Base-by-base conservation (phyloP, 2,113 vertebrate genomes). In the Aptenodytes forsteri region DNA sequence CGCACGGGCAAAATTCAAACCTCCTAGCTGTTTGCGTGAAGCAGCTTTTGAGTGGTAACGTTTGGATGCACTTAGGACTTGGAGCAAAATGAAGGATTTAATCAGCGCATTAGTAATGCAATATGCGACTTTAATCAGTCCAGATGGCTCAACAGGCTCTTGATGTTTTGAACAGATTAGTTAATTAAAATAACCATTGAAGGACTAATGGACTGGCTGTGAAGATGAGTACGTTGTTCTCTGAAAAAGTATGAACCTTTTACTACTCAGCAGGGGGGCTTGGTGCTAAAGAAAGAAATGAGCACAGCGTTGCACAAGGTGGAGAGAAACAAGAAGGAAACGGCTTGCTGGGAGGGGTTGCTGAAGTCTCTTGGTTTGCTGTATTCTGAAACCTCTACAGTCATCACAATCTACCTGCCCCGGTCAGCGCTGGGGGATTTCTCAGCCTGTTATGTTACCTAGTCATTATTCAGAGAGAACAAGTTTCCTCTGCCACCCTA, bases 151-250 rank as follows among this genome's bases (percentile, higher is more conserved):
- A 34, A 54, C 0, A 7, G 59, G 73, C 86, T 88, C 61, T 75
- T 49, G 42, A 47, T 26, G 75, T 76, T 91, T 83, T 13, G 25
- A 95, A 64, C 29, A 90, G 89, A 92, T 92, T 50, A 75, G 73
- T 69, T 91, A 91, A 97, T 96, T 82, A 92, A 97, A 94, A 90
- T 49, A 62, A 44, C 77, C 58, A 50, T 2, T 10, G 40, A 72
- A 73, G 47, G 62, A n/a, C 62, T 73, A 69, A 49, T 32, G 65
- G 47, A n/a, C 46, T 86, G 44, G 52, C 42, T 72, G 61, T 50
- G 86, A 42, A 55, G 83, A 73, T 61, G 79, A 20, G 54, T 16
- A 56, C 23, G 3, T 20, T 58, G 54, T 50, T 42, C 85, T 89
- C 70, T 26, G 77, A 23, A 34, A 32, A 80, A 76, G 34, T 4